Conservation (phyloP, 2,888 invertebrate species). For the Criorhina ranunculi region DNA sequence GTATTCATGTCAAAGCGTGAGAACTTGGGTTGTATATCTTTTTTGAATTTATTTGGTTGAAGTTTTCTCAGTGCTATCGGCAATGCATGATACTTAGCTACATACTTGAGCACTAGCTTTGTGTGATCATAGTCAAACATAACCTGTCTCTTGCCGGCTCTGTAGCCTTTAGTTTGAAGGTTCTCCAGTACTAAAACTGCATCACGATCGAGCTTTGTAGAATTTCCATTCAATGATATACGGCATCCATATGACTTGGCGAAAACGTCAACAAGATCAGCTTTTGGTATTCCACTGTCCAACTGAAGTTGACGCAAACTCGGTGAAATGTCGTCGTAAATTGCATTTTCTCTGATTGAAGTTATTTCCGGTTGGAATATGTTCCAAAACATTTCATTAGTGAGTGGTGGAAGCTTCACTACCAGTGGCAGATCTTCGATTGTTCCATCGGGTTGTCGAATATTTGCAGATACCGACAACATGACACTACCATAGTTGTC, state of each 20-base stretch:
- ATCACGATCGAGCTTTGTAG: conserved; percentile 85
- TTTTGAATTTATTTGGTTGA: conserved; percentile 84
- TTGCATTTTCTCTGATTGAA: conserved; percentile 86
- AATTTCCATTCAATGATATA: conserved; percentile 82
- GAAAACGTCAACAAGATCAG: conserved; percentile 84
- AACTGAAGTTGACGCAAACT: conserved; percentile 85
- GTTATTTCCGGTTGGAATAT: conserved; percentile 86
- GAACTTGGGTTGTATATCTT: conserved; percentile 83
- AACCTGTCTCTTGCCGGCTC: conserved; percentile 85
- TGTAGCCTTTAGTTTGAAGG: conserved; percentile 85
- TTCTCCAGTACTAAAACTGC: conserved; percentile 87
- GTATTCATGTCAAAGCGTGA: conserved; percentile 79
- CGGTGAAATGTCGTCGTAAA: conserved; percentile 86
- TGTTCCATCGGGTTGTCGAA: conserved; percentile 79
- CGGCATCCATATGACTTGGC: conserved; percentile 86
- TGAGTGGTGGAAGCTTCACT: conserved; percentile 86
- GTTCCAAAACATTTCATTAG: conserved; percentile 85
- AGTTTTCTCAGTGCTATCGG: conserved; percentile 86
- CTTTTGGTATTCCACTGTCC: conserved; percentile 84
- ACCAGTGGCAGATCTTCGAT: conserved; percentile 85
- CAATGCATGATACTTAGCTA: conserved; percentile 87
- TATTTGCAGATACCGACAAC: conserved; percentile 83
- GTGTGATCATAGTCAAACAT: conserved; percentile 86
- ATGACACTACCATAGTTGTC: conserved; percentile 88
- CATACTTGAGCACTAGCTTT: conserved; percentile 84